Evolutionary conservation across 2,113 vertebrate species (phyloP), one percentile per base, ranked within the genome.

Genomic region (Pituophis catenifer): DNA sequence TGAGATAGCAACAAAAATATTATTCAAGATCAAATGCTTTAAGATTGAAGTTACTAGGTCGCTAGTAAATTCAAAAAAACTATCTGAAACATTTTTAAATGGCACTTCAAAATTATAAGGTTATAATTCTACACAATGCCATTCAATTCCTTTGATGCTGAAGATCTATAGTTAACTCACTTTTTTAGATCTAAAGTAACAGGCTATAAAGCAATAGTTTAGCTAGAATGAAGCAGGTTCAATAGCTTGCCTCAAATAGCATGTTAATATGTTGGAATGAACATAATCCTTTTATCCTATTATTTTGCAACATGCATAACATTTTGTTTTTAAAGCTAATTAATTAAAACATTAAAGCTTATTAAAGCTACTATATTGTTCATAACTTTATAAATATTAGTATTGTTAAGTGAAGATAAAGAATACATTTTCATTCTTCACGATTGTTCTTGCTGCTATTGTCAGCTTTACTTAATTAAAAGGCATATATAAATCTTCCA

Each of bases 71-170:
- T 97, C n/a, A 95, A 92, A 96, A 48, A 96, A 96, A 94, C 91
- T 95, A 96, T 96, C 97, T 97, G 95, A 97, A 95, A 97, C 89
- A 94, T 96, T 97, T 97, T 93, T 93, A 96, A 96, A 96, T 97
- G 97, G 91, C 97, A 96, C 95, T 97, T 98, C 93, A 95, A 96
- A 97, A 97, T 97, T 96, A 97, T 94, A 97, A 96, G 97, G 96
- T 97, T 97, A 96, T 89, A 81, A 90, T 70, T 54, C 94, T 97
- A 94, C 94, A 96, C 96, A 93, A 88, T 97, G 94, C 93, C 95
- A 91, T 96, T 97, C 95, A 94, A 94, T 94, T 94, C 95, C 96
- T 97, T 98, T 97, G 97, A 97, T 97, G 97, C 94, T 94, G 87
- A 97, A 97, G 93, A 96, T 97, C 96, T 97, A 96, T 94, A 96